These are phyloP conservation scores for Biston betularia DNA, from an alignment of 2,888 invertebrate species.

Conservation along the genomic window DNA sequence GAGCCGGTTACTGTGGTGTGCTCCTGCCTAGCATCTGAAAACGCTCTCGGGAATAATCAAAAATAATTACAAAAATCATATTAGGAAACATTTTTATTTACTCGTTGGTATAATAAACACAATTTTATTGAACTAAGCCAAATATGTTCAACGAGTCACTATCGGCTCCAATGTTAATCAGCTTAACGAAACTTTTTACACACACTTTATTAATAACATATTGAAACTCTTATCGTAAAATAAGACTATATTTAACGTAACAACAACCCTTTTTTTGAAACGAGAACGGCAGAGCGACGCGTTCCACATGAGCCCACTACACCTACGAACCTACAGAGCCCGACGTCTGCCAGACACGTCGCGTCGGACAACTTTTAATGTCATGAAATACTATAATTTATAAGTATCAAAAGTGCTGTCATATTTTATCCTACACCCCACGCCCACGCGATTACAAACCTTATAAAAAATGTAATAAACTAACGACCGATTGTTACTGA, in stretches of 20 bases:
- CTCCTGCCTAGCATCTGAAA: constrained; percentile 75
- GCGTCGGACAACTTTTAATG: constrained; percentile 34
- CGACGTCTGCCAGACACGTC: constrained; percentile 12
- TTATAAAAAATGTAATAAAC: constrained; percentile 54
- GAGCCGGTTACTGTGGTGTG: constrained; percentile 64
- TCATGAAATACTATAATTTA: constrained; percentile 54
- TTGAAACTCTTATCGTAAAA: constrained; percentile 75
- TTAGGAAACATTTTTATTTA: constrained; percentile 85
- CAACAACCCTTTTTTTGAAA: constrained; percentile 79
- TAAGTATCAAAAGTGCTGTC: constrained; percentile 65
- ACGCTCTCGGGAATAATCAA: constrained; percentile 69
- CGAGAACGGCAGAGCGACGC: constrained; percentile 53
- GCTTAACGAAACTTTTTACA: constrained; percentile 76
- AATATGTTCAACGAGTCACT: constrained; percentile 75
- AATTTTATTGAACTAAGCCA: constrained; percentile 83
- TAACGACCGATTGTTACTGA: constrained; percentile 31
- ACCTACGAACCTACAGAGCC: constrained; percentile 25
- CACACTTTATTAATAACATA: constrained; percentile 76
- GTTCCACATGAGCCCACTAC: constrained; percentile 2
- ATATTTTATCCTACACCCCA: constrained; percentile 48
- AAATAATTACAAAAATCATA: constrained; percentile 86
- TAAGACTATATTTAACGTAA: constrained; percentile 81
- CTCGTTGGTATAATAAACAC: constrained; percentile 84
- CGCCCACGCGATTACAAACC: constrained; percentile 60
- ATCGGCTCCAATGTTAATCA: constrained; percentile 75